Conservation (phyloP, 2,797 vertebrate species). For the Babyrousa celebensis region DNA sequence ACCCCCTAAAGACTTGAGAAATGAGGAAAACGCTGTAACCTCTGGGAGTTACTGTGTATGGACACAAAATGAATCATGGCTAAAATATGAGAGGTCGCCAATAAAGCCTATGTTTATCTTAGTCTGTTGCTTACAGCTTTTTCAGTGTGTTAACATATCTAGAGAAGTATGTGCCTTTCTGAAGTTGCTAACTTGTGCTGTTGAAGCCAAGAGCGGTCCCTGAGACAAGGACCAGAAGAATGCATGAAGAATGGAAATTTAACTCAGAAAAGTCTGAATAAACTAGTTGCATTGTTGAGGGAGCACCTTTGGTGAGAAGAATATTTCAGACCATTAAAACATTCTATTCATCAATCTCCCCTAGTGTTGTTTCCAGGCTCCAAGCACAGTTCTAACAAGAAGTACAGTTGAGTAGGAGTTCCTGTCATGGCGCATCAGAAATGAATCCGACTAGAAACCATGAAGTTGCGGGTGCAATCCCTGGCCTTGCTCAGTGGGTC, state of each 20-base stretch:
- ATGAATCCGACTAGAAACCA: too few species aligned
- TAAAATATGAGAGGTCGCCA: not conserved
- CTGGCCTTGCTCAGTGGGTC: too few species aligned
- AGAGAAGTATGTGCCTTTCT: not conserved
- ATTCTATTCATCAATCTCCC: not conserved
- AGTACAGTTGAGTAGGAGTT: not conserved
- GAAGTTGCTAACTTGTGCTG: conserved; percentile 31
- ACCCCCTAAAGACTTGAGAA: not conserved
- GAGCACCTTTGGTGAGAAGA: not conserved
- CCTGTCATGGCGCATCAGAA: too few species aligned
- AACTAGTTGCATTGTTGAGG: not conserved
- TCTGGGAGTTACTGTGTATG: conserved; percentile 9
- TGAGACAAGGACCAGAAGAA: not conserved
- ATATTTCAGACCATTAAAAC: not conserved
- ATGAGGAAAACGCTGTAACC: not conserved
- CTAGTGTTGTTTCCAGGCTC: conserved; percentile 27
- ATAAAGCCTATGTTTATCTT: conserved; percentile 7
- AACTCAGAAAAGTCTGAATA: conserved; percentile 27
- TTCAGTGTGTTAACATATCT: conserved; percentile 7
- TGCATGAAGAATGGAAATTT: not conserved
- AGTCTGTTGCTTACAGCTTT: not conserved
- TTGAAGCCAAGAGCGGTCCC: not conserved
- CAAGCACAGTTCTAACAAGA: not conserved
- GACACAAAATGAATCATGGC: conserved; percentile 9
- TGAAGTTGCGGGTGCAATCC: too few species aligned